phyloP scores from a whole-genome alignment of 2,797 vertebrate species.

The Acanthopagrus latus region DNA sequence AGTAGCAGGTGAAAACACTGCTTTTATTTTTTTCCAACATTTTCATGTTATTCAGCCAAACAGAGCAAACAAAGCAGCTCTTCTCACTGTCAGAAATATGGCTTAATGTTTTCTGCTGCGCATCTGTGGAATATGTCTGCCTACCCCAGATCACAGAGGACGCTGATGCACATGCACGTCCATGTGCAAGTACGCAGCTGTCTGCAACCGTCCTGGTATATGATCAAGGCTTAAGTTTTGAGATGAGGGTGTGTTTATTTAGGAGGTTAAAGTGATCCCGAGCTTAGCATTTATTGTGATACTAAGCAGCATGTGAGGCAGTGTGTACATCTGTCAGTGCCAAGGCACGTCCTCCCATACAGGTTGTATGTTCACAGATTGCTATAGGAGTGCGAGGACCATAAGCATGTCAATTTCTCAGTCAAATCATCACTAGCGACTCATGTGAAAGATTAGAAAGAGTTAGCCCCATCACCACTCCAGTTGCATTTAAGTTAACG shows the following conservation, averaged over 20 bases:
- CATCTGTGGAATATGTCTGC: neutral
- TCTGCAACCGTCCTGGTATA: neutral
- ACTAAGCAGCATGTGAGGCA: constrained; percentile 2
- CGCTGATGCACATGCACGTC: neutral
- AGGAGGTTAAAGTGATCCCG: constrained; percentile 1
- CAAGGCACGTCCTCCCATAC: neutral
- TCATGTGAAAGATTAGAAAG: neutral
- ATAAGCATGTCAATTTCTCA: neutral
- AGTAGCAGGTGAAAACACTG: neutral
- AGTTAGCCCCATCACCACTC: neutral
- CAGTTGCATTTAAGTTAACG: neutral
- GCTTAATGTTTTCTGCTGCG: neutral
- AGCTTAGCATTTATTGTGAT: constrained; percentile 12
- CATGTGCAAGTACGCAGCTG: neutral
- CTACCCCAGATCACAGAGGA: neutral
- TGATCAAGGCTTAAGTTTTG: constrained; percentile 9
- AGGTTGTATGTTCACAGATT: constrained; percentile 1
- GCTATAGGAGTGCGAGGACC: neutral
- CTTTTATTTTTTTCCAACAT: neutral
- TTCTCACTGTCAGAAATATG: neutral
- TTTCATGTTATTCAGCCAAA: neutral
- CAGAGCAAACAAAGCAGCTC: neutral
- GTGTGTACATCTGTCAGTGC: constrained; percentile 7
- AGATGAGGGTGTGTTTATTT: constrained; percentile 4
- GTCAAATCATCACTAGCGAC: neutral